Evolutionary conservation across 2,888 invertebrate species (phyloP), one percentile per base, ranked within the genome.

Genomic region (Yponomeuta malinellus): DNA sequence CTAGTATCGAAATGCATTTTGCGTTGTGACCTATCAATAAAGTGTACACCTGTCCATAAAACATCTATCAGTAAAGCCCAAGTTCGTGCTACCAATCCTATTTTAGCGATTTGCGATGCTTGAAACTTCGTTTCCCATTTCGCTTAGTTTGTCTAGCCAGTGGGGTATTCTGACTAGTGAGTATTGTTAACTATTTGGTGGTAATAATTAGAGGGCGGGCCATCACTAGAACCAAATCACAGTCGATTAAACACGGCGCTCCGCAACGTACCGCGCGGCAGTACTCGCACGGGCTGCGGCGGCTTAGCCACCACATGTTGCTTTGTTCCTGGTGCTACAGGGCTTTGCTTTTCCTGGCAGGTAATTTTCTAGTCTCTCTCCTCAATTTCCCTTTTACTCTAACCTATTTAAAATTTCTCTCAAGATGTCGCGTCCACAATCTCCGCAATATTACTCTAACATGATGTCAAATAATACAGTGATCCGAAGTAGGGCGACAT

Each of bases 321-420:
- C 78, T 81, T 67, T 82, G 81, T 71, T 74, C 81, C 70, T 80
- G 81, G 75, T 83, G 80, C 72, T 80, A 76, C 71, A 75, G 76
- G 72, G 77, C 77, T 43, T 73, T 80, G 71, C 75, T 81, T 71
- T 74, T 77, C 48, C 68, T 81, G 12, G 73, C 78, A 81, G 83
- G 83, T 83, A 79, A 66, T 64, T 48, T 48, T 10, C 10, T 15
- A 66, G 10, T 12, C 37, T 12, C 37, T 10, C 23, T 10, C 12
- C 33, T 33, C 12, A 12, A 10, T 31, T 68, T 72, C 71, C 71
- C 71, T 43, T 8, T 8, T 43, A 43, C 43, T 43, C 8, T 43
- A 43, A 68, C 43, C 9, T 15, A 68, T 29, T 33, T 10, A 33
- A 31, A 65, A 29, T 12, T 65, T 10, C 65, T 8, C 43, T 43